Percentiles rank a stretch among this genome's conserved stretches.
These are phyloP conservation scores for Megaustenia siamemsis DNA, from an alignment of 2,888 invertebrate genomes.

Conservation along the genomic window DNA sequence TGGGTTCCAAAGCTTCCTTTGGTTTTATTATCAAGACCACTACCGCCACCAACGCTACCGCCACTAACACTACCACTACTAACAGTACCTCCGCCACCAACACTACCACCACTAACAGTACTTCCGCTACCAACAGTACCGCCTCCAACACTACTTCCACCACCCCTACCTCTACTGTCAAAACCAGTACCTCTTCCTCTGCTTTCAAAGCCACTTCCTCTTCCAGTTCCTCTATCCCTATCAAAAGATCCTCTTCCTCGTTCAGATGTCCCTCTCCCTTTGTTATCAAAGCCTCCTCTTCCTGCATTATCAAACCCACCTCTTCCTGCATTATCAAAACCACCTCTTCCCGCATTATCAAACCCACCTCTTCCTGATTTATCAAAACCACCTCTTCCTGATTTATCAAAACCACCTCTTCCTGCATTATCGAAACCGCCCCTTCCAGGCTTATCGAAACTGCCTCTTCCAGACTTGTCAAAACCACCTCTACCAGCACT, in stretches of 20 bases:
- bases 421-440: no score
- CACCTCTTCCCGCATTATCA: constrained; percentile 10
- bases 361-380: not conserved
- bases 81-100: not conserved
- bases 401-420: constrained; percentile 17
- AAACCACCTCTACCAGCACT: constrained; percentile 14
- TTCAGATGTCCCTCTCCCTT: not conserved
- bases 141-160: no score
- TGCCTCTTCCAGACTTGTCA: not conserved
- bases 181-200: constrained; percentile 25
- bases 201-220: not conserved
- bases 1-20: constrained; percentile 5
- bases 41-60: not conserved
- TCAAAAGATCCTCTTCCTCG: constrained; percentile 2
- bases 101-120: not conserved
- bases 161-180: constrained; percentile 6
- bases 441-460: no score
- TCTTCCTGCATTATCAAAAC: constrained; percentile 12
- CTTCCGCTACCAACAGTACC: not conserved
- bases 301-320: not conserved
- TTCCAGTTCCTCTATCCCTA: not conserved
- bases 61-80: constrained; percentile 31
- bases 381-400: constrained; percentile 20
- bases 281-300: not conserved
- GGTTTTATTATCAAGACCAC: not conserved